These are phyloP conservation scores for Leptarthrus brevirostris DNA, from an alignment of 2,888 invertebrate species.

Conservation along the genomic window DNA sequence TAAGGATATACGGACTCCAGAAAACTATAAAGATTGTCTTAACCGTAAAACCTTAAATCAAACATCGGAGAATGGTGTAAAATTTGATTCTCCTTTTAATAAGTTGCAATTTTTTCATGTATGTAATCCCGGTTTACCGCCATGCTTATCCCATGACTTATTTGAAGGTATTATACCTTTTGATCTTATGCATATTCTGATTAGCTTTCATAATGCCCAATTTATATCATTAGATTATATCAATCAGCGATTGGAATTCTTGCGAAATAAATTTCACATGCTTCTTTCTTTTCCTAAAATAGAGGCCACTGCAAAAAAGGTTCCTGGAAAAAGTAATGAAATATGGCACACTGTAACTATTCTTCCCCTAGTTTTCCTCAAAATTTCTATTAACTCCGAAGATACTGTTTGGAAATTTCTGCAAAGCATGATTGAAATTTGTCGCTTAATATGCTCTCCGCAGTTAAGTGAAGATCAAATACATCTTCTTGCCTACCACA, in stretches of 20 bases:
- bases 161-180: constrained; percentile 57
- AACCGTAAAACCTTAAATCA: too few relatives aligned
- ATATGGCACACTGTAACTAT: constrained; percentile 1
- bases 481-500: not conserved
- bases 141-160: constrained; percentile 58
- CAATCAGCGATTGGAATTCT: not conserved
- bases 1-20: too few relatives aligned
- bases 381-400: not conserved
- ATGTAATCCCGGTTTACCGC: too few relatives aligned
- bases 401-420: constrained; percentile 19
- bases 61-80: too few relatives aligned
- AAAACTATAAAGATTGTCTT: too few relatives aligned
- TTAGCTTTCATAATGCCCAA: not conserved
- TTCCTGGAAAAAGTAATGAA: constrained; percentile 29
- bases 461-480: not conserved
- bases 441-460: constrained; percentile 17
- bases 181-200: constrained; percentile 56
- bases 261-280: not conserved
- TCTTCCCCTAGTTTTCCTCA: constrained; percentile 3
- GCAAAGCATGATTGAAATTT: constrained; percentile 8
- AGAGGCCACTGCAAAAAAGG: not conserved
- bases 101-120: too few relatives aligned
- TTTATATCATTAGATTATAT: constrained; percentile 12
- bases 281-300: constrained; percentile 9
- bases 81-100: too few relatives aligned